Base-by-base conservation (phyloP, 2,888 invertebrate genomes). In the Apamea sordens region DNA sequence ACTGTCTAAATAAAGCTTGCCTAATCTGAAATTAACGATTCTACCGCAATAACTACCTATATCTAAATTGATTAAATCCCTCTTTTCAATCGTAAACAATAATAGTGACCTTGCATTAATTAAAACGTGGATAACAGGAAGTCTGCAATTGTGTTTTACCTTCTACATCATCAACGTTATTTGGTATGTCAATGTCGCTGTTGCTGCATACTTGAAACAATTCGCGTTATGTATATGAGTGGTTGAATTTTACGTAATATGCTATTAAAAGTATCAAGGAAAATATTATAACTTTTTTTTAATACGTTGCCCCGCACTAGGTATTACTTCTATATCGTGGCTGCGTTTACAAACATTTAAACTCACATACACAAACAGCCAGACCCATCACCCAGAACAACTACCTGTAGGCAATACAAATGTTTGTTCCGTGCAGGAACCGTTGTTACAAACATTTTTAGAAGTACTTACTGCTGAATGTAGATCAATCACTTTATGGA, bases 111-210 rank as follows among this genome's bases (percentile, higher is more conserved):
- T 83, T 74, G 68, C 47, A 32, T 64, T 79, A 79, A 79, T 85
- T 86, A 67, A 21, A 76, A 69, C 47, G 56, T 59, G 13, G 65
- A n/a, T 41, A 73, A 63, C 53, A 71, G 83, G 86, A 86, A 76
- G 68, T 50, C 28, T 64, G n/a, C 53, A 75, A 77, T 86, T 86
- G 67, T 59, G 24, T 67, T 78, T 69, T 79, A 69, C 70, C 79
- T 64, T 68, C 69, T 36, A 64, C 24, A 63, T 21, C 68, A 72
- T 53, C 28, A 76, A 61, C 41, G 47, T 74, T 77, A n/a, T 56
- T 79, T 59, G 50, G 69, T 36, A 70, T 67, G 82, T 56, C 61
- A 78, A 73, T 78, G 63, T 61, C 18, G 68, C 21, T 68, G 24
- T 56, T 56, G 72, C 18, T 69, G 21, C 63, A 65, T 53, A 32